A percentile compares a stretch with the other conserved stretches of the same genome.
Evolutionary conservation across 1,140 invertebrate species (phyloP).

Genomic region (Aethina tumida): DNA sequence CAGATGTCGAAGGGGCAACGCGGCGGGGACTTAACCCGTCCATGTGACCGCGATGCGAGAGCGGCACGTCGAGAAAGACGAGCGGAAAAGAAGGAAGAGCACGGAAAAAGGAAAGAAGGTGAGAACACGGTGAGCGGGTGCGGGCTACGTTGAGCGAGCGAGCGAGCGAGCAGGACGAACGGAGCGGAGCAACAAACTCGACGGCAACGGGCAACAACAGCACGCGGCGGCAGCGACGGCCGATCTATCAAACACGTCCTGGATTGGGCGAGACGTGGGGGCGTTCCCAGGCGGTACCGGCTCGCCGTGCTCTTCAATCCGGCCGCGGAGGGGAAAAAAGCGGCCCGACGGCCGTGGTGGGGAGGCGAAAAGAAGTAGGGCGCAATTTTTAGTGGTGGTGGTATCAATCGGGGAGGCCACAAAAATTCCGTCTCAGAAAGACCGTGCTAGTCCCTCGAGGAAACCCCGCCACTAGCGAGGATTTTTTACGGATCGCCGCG

Average conservation of each 20-base stretch:
- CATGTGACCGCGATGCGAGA: constrained; percentile 1
- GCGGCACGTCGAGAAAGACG: constrained; percentile 1
- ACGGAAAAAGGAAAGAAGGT: constrained; percentile 9
- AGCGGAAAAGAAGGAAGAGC: constrained; percentile 7
- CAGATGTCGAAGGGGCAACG: no score
- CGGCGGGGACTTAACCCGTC: no score
- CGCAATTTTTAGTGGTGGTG: constrained; percentile 37
- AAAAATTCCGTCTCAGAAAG: constrained; percentile 31
- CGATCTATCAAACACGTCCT: constrained; percentile 27
- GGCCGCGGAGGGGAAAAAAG: constrained; percentile 44
- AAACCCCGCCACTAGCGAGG: constrained; percentile 20
- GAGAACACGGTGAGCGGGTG: constrained; percentile 15
- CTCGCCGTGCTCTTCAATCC: constrained; percentile 27
- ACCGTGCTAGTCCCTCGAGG: constrained; percentile 27
- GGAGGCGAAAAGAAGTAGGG: constrained; percentile 37
- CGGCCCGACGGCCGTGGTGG: constrained; percentile 36
- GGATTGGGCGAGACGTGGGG: constrained; percentile 36
- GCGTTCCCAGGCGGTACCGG: constrained; percentile 40
- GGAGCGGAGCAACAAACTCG: constrained; percentile 12
- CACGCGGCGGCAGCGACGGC: constrained; percentile 26
- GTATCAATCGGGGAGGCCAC: constrained; percentile 31
- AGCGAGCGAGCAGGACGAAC: constrained; percentile 7
- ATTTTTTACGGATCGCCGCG: constrained; percentile 24
- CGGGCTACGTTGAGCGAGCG: constrained; percentile 7
- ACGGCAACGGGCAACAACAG: constrained; percentile 23